phyloP scores from a whole-genome alignment of 1,140 invertebrate species.

The Nephila pilipes region DNA sequence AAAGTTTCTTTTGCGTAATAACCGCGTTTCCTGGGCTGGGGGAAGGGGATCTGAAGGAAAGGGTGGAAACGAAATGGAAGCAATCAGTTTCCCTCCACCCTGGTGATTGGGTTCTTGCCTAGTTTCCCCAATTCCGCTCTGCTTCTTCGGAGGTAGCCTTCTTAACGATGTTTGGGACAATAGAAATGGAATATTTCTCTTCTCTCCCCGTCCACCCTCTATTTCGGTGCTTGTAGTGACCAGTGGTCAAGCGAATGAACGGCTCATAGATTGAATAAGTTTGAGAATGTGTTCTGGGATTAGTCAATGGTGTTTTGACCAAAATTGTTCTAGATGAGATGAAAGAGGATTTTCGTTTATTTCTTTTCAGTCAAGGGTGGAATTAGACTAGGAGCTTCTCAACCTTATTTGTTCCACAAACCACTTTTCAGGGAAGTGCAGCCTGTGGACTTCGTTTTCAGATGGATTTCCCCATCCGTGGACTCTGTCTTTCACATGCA shows the following conservation, averaged over 20 bases:
- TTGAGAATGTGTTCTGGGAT: not conserved
- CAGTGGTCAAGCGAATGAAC: not conserved
- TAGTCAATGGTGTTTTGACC: not conserved
- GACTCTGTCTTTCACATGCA: too few relatives aligned
- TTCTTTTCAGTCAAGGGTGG: too few relatives aligned
- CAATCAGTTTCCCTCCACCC: slow-evolving; percentile 40
- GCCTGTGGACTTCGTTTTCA: too few relatives aligned
- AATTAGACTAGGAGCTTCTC: too few relatives aligned
- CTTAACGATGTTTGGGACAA: slow-evolving; percentile 52
- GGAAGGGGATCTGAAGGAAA: not conserved
- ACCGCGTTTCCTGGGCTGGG: not conserved
- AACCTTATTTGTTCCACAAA: too few relatives aligned
- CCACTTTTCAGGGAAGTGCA: too few relatives aligned
- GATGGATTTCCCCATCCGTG: too few relatives aligned
- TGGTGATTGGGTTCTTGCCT: not conserved
- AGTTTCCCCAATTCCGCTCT: too few relatives aligned
- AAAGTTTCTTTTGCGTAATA: slow-evolving; percentile 59
- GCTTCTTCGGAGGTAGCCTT: not conserved
- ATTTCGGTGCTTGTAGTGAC: not conserved
- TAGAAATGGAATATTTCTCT: slow-evolving; percentile 13
- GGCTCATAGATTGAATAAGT: not conserved
- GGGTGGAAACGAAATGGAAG: slow-evolving; percentile 45
- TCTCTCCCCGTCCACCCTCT: not conserved
- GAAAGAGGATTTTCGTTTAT: too few relatives aligned
- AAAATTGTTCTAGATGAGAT: too few relatives aligned